Conservation (phyloP, 1,140 invertebrate species). For the Drosophila dunni region DNA sequence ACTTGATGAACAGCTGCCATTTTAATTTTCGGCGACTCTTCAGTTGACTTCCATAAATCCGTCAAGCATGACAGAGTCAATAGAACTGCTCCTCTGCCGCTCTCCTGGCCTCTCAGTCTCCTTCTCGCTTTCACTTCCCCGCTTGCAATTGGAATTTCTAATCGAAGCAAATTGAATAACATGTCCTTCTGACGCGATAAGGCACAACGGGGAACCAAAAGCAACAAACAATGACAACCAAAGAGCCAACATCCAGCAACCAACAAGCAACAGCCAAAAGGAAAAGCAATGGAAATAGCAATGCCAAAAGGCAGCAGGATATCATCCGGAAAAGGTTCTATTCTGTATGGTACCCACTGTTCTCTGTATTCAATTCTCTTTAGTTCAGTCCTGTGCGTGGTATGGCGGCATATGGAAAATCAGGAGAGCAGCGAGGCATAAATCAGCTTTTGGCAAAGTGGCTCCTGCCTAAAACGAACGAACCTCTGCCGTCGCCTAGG, state of each 20-base stretch:
- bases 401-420: slow-evolving; percentile 40
- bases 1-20: slow-evolving; percentile 74
- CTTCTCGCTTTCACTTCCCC: no score
- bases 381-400: slow-evolving; percentile 14
- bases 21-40: slow-evolving; percentile 67
- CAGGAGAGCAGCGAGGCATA: slow-evolving; percentile 46
- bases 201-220: slow-evolving; percentile 44
- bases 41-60: slow-evolving; percentile 74
- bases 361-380: no score
- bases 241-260: background rate
- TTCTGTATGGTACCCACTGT: background rate
- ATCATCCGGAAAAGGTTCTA: slow-evolving; percentile 41
- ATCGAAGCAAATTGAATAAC: slow-evolving; percentile 81
- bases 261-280: background rate
- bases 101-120: background rate
- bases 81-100: background rate
- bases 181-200: slow-evolving; percentile 60
- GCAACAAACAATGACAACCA: slow-evolving; percentile 43
- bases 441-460: slow-evolving; percentile 57
- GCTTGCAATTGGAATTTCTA: slow-evolving; percentile 68
- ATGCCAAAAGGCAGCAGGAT: slow-evolving; percentile 11
- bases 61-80: slow-evolving; percentile 60
- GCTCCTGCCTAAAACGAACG: slow-evolving; percentile 38
- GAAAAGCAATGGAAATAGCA: background rate
- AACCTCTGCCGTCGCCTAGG: slow-evolving; percentile 9